These are phyloP conservation scores for Geotrypetes seraphini DNA, from an alignment of 2,797 vertebrate genomes.

Conservation along the genomic window DNA sequence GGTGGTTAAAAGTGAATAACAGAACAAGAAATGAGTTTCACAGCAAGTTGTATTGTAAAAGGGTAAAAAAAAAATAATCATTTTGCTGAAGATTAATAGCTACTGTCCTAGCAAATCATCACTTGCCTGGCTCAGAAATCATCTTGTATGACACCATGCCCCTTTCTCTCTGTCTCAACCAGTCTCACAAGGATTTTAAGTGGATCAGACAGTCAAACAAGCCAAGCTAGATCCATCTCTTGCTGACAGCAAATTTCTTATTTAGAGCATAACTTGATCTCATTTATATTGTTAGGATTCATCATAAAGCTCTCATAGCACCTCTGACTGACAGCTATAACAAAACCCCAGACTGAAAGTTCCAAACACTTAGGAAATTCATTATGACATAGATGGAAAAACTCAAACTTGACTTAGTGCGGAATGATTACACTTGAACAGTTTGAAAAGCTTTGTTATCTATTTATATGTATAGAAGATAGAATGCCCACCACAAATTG, in stretches of 20 bases:
- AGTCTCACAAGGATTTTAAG: constrained; percentile 8
- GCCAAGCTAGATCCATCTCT: neutral
- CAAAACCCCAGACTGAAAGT: neutral
- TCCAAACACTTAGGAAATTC: neutral
- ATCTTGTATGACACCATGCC: neutral
- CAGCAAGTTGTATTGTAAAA: neutral
- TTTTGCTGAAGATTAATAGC: neutral
- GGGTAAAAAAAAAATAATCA: neutral
- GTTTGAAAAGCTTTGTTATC: too few relatives aligned
- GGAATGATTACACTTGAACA: too few relatives aligned
- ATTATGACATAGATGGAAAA: neutral
- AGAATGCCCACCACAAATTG: too few relatives aligned
- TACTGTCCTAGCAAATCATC: neutral
- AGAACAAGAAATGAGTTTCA: too few relatives aligned
- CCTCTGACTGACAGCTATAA: neutral
- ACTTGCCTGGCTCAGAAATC: neutral
- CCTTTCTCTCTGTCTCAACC: neutral
- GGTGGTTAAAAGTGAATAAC: too few relatives aligned
- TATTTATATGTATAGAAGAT: too few relatives aligned
- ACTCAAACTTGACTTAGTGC: neutral
- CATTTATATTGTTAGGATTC: neutral
- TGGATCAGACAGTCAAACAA: constrained; percentile 18
- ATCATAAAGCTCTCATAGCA: neutral
- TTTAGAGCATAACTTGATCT: constrained; percentile 7
- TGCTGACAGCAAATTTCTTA: constrained; percentile 2